Base-by-base conservation (phyloP, 1,140 invertebrate species). In the Trachelipus rathkii region DNA sequence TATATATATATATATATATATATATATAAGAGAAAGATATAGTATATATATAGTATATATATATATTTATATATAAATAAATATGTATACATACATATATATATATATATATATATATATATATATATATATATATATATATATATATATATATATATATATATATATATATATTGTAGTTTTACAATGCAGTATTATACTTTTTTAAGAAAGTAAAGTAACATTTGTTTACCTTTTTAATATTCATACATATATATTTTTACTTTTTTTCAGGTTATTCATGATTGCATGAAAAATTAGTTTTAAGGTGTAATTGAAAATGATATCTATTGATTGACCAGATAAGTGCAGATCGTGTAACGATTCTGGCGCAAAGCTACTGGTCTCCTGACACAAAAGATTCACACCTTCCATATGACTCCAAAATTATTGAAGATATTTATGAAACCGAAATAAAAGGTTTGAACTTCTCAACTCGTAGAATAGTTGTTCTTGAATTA, bases 401-500 rank as follows among this genome's bases (percentile, higher is more conserved):
- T 11, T 86, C 89, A 10, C 91, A 93, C 85, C 83, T 89, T 79
- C 87, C 90, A 43, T 95, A 90, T 83, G 89, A 92, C 87, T 83
- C 89, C 23, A 85, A 90, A 78, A 89, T 95, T 79, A 89, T 95
- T 60, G 92, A 93, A 82, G 89, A 93, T 82, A 91, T 95, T 82
- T 95, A 95, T 83, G 84, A 89, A 24, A 88, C 92, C 82, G 93
- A 95, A 86, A 93, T 95, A 43, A 72, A 78, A 72, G 72, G 75
- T 23, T 74, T 74, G 44, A 73, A 77, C 46, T 95, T 94, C 86
- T 90, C 92, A 7, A 92, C 93, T 7, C 88, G 93, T 60, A 88
- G 95, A 19, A 94, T 96, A 72, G 96, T 97, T 91, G 92, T 98
- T 88, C 86, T 99, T 45, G 96, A 99, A 85, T 97, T 98, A 83